Percentiles rank a stretch among this genome's conserved stretches.
Conservation (phyloP, 2,797 vertebrate genomes). For the Lepilemur septentrionalis region DNA sequence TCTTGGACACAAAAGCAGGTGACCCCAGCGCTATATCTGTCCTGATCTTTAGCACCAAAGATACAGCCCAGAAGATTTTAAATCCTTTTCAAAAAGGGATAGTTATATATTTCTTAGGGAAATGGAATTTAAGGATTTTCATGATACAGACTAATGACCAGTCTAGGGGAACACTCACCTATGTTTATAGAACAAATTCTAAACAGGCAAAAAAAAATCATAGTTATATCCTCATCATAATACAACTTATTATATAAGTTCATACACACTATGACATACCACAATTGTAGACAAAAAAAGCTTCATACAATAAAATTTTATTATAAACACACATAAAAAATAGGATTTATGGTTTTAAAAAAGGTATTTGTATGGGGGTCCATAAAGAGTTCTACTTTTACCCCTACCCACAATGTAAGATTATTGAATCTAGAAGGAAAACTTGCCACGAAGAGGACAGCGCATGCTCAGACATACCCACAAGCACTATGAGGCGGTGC, state of each 20-base stretch:
- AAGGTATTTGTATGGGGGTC: neutral
- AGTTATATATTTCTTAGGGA: neutral
- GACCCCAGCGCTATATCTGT: neutral
- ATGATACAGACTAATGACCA: neutral
- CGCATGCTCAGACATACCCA: conserved; percentile 86
- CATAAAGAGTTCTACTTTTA: neutral
- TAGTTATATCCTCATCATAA: neutral
- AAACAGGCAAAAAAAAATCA: neutral
- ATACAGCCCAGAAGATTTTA: neutral
- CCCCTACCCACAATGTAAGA: neutral
- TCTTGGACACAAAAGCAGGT: neutral
- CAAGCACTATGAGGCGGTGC: conserved; percentile 90
- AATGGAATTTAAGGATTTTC: neutral
- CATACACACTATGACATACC: neutral
- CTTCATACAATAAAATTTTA: neutral
- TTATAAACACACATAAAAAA: neutral
- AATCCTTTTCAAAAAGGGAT: neutral
- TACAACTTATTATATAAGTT: neutral
- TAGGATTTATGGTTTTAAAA: neutral
- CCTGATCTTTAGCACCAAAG: neutral
- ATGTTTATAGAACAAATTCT: neutral
- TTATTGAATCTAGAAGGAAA: neutral
- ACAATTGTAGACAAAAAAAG: neutral
- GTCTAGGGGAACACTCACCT: neutral
- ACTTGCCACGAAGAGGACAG: neutral